Evolutionary conservation across 2,113 vertebrate species (phyloP), one percentile per base, ranked within the genome.

Genomic region (Neofelis nebulosa): DNA sequence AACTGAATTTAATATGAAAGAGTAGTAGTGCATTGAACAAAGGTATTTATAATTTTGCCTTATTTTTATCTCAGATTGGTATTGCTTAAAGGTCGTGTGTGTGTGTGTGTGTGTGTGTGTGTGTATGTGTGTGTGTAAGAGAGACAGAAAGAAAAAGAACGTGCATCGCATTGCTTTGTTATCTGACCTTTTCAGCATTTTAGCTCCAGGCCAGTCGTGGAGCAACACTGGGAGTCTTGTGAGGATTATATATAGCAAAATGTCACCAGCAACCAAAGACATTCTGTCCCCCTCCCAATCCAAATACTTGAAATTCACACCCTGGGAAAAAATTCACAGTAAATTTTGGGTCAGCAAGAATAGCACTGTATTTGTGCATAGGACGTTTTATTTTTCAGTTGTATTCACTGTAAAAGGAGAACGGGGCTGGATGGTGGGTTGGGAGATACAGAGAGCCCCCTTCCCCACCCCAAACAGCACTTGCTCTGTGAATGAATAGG

Each of bases 221-320:
- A 83, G 90, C 86, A 80, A 96, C 25, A 81, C 50, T 80, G 92
- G 13, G 79, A 65, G 9, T 85, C 81, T 89, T 97, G 96, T 91
- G 63, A 81, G 63, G 55, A 52, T 79, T 88, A 76, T 83, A 71
- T 92, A 90, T 21, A 94, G 78, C 45, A 90, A 97, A 98, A 98
- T 97, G 95, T 97, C 87, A 80, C 81, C 89, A 78, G 50, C 23
- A 83, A 84, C 89, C 82, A 94, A 93, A 97, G 92, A 94, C 87
- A 87, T 81, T 90, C 87, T 88, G 90, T 97, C 97, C 81, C 91
- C 33, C 36, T 78, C 90, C 57, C 57, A 61, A 63, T 69, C 55
- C 94, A 97, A 96, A 97, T 98, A 95, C 65, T 97, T 97, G 76
- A 96, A 97, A 96, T 96, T 97, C 94, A 98, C 93, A 97, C 79